phyloP scores from a whole-genome alignment of 2,888 invertebrate species.

The Drepana falcataria region DNA sequence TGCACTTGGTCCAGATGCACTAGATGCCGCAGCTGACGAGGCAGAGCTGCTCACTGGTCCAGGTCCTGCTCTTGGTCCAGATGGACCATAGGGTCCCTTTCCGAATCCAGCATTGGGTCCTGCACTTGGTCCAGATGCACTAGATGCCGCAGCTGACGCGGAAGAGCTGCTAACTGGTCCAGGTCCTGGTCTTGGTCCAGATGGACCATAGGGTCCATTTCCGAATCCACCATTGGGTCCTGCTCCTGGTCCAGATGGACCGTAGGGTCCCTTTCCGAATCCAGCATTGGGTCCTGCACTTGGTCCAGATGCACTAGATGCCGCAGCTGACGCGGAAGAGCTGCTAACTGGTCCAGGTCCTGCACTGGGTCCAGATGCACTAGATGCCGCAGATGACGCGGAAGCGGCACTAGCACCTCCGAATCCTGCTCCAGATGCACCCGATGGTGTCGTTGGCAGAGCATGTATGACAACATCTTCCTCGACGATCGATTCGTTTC shows the following conservation, averaged over 20 bases:
- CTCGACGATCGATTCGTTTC: slow-evolving; percentile 42
- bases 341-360: neutral
- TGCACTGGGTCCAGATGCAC: neutral
- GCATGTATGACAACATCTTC: slow-evolving; percentile 27
- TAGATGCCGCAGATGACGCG: neutral
- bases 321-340: slow-evolving; percentile 1
- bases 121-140: too few species aligned
- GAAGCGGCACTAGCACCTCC: neutral
- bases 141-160: neutral
- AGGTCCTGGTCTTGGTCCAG: too few species aligned
- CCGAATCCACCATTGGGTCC: too few species aligned
- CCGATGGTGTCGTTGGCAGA: slow-evolving; percentile 1
- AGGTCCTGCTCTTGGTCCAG: too few species aligned
- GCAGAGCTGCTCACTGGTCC: too few species aligned
- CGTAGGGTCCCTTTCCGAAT: slow-evolving; percentile 5
- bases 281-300: slow-evolving; percentile 5
- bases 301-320: slow-evolving; percentile 4
- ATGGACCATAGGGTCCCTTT: too few species aligned
- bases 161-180: too few species aligned
- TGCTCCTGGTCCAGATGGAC: slow-evolving; percentile 1
- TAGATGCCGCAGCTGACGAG: too few species aligned
- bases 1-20: too few species aligned
- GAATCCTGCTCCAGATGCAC: neutral
- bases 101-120: too few species aligned
- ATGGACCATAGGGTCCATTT: too few species aligned